Percentiles rank a stretch among this genome's conserved stretches.
Conservation (phyloP, 1,140 invertebrate species). For the Whitmania pigra region DNA sequence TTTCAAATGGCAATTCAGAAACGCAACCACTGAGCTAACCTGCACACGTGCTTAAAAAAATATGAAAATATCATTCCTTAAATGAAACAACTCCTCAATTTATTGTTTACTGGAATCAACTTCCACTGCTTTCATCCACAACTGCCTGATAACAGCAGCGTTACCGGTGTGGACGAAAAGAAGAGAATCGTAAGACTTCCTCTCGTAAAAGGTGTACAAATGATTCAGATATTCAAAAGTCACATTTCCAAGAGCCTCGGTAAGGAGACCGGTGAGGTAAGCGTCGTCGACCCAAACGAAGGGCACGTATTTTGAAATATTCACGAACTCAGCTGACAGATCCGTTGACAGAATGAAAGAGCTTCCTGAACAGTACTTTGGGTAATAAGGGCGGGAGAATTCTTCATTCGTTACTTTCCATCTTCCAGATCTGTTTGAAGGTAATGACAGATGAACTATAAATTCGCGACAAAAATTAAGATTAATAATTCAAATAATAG, state of each 20-base stretch:
- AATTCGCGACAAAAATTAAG: neutral
- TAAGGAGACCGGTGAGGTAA: conserved; percentile 40
- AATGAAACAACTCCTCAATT: no score
- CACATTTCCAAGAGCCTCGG: neutral
- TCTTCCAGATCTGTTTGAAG: conserved; percentile 30
- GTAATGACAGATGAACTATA: neutral
- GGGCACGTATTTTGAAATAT: conserved; percentile 30
- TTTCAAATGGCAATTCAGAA: no score
- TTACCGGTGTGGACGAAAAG: neutral
- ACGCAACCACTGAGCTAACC: no score
- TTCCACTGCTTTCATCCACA: neutral
- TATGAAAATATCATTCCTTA: no score
- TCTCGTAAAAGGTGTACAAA: neutral
- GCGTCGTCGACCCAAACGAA: conserved; percentile 44
- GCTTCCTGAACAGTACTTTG: conserved; percentile 44
- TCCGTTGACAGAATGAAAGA: conserved; percentile 41
- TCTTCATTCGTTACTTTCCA: conserved; percentile 41
- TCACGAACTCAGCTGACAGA: conserved; percentile 35
- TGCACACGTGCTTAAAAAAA: no score
- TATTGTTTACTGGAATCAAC: no score
- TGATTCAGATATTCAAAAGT: neutral
- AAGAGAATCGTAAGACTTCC: neutral
- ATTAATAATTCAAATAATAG: no score
- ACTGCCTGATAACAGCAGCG: neutral
- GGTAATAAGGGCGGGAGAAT: conserved; percentile 39